Conservation (phyloP, 2,113 vertebrate genomes). For the Poeciliopsis turrubarensis region DNA sequence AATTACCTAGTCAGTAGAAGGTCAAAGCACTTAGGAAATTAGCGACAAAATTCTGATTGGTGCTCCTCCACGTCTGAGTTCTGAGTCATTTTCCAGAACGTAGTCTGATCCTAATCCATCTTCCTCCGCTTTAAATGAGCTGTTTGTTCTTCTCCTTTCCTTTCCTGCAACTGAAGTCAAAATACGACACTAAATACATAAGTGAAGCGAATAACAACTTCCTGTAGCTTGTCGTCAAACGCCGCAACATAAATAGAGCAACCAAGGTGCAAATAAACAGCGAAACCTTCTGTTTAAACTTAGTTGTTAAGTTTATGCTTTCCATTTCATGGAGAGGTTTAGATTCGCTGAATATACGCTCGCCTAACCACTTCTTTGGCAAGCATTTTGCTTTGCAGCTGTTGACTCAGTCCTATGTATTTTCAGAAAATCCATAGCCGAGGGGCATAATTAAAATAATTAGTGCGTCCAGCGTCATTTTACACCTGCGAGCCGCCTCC, state of each 20-base stretch:
- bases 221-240: too few relatives aligned
- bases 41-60: too few relatives aligned
- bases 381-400: neutral
- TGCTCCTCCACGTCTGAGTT: too few relatives aligned
- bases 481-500: neutral
- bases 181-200: neutral
- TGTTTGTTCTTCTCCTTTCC: slow-evolving; percentile 3
- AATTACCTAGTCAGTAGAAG: too few relatives aligned
- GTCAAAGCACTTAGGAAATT: too few relatives aligned
- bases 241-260: too few relatives aligned
- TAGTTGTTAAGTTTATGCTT: neutral
- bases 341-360: too few relatives aligned
- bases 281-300: neutral
- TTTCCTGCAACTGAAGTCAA: neutral
- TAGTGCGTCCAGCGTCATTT: neutral
- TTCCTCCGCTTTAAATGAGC: too few relatives aligned
- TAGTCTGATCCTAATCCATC: too few relatives aligned
- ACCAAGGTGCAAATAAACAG: too few relatives aligned
- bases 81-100: too few relatives aligned
- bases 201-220: neutral
- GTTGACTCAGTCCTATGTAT: neutral
- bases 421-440: neutral
- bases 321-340: neutral
- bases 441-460: slow-evolving; percentile 1
- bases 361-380: too few relatives aligned